phyloP scores from a whole-genome alignment of 2,797 vertebrate genomes.

The Dromococcyx pavoninus region DNA sequence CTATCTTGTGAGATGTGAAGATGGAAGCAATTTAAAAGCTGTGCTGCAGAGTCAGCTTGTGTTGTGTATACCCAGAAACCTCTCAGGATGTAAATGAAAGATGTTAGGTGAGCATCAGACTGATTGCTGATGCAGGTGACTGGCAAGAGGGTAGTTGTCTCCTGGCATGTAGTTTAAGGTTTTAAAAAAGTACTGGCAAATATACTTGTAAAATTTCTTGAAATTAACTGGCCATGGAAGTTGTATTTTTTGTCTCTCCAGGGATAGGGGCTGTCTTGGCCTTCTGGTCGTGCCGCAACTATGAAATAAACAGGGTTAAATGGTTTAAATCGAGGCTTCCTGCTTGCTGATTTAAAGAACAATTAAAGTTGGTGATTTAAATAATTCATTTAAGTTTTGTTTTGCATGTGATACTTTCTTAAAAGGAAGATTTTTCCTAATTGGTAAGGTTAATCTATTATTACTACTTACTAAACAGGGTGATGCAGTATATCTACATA shows the following conservation, averaged over 20 bases:
- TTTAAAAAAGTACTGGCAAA: neutral
- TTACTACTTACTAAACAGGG: neutral
- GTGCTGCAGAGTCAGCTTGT: neutral
- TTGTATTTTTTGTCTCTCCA: neutral
- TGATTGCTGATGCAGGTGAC: conserved; percentile 24
- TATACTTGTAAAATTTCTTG: neutral
- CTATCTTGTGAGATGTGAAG: neutral
- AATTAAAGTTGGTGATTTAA: neutral
- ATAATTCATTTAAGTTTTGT: neutral
- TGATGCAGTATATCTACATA: neutral
- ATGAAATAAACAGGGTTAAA: neutral
- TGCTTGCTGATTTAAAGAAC: neutral
- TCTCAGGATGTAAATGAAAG: neutral
- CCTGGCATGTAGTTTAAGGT: neutral
- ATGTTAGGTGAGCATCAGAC: neutral
- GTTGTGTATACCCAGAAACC: neutral
- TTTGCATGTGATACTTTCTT: conserved; percentile 15
- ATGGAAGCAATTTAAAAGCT: neutral
- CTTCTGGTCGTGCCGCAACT: neutral
- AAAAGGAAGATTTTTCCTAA: neutral
- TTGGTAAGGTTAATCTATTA: neutral
- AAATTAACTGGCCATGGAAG: neutral
- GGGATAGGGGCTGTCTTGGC: neutral
- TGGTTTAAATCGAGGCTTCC: neutral
- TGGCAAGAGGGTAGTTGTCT: conserved; percentile 31